Base-by-base conservation (phyloP, 2,888 invertebrate species). In the Acleris holmiana region DNA sequence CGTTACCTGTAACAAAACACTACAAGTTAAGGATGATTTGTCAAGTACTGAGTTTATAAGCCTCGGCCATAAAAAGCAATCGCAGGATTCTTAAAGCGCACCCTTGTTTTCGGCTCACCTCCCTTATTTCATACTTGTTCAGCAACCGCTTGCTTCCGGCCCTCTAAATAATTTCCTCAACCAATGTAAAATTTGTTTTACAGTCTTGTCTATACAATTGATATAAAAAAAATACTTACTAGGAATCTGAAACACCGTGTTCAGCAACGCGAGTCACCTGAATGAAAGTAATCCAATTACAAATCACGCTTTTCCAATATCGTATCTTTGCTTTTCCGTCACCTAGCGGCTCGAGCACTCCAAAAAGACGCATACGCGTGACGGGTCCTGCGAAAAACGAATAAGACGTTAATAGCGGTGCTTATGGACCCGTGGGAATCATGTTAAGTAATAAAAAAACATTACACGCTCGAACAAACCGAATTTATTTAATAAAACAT, bases 231-330 rank as follows among this genome's bases (percentile, higher is more conserved):
- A 35, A 35, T 1, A 4, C n/a, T n/a, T 13, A 55, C 5, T 21
- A 47, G 41, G 56, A 19, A 53, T 58, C 41, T 29, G 8, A 29
- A 29, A 29, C 29, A 29, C 29, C 48, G 50, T 15, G 23, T 58
- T 53, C 46, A 50, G 49, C 48, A 50, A 55, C 59, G 15, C 53
- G 48, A 49, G 58, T 65, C 47, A 51, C 25, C 53, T 15, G 40
- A 21, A 40, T 17, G 25, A 19, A 23, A 41, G 41, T 63, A 64
- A 64, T 54, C 35, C 49, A 50, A 65, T 65, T 55, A 61, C 59
- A 55, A 61, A 65, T 65, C 65, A 65, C 55, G 65, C 55, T 60
- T 66, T 56, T 66, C 57, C 61, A 57, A 66, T 66, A 66, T 41
- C 47, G 50, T 66, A 18, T 61, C 53, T 50, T 59, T 66, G 19